phyloP scores from a whole-genome alignment of 2,888 invertebrate genomes.

The Napeogenes sylphis region DNA sequence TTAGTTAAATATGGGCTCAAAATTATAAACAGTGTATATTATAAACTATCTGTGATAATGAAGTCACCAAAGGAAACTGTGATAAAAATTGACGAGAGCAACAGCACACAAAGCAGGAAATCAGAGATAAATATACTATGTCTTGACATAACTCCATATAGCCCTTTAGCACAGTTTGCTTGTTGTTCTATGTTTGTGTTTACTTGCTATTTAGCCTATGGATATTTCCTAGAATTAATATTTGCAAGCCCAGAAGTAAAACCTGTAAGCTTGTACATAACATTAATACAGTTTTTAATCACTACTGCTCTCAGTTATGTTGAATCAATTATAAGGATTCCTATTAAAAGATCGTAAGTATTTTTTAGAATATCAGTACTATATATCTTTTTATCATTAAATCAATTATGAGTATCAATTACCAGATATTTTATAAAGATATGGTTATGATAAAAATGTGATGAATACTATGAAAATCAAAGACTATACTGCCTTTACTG shows the following conservation, averaged over 20 bases:
- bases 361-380: background rate
- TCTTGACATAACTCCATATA: constrained; percentile 83
- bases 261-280: constrained; percentile 94
- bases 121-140: constrained; percentile 82
- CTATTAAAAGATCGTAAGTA: constrained; percentile 78
- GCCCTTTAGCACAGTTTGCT: constrained; percentile 83
- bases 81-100: constrained; percentile 53
- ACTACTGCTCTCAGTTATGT: constrained; percentile 88
- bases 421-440: no score
- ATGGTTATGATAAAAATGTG: no score
- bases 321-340: constrained; percentile 82
- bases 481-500: no score
- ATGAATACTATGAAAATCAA: no score
- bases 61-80: constrained; percentile 54
- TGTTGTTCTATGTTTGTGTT: constrained; percentile 89
- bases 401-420: no score
- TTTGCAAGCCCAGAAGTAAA: constrained; percentile 93
- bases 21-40: background rate
- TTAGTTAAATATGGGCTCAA: background rate
- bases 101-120: constrained; percentile 38
- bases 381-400: background rate
- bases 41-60: constrained; percentile 33
- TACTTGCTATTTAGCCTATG: constrained; percentile 92
- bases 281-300: constrained; percentile 92
- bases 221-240: constrained; percentile 94